A percentile compares a stretch with the other conserved stretches of the same genome.
These are phyloP conservation scores for Epinotia demarniana DNA, from an alignment of 2,888 invertebrate genomes.

Conservation along the genomic window DNA sequence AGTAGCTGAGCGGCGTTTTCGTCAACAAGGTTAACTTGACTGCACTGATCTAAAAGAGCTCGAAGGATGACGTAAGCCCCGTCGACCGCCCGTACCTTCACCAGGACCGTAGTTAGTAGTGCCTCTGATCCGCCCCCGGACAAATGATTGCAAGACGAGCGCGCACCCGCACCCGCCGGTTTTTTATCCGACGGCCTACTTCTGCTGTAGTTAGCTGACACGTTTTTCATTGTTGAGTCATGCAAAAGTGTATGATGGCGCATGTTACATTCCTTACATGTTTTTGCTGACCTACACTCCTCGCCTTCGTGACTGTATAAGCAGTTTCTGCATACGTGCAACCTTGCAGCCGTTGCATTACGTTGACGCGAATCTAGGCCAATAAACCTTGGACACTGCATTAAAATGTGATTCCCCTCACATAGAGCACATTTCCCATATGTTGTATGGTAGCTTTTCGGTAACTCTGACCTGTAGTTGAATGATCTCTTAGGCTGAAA, in stretches of 20 bases:
- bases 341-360: conserved; percentile 20
- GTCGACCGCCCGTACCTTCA: conserved; percentile 35
- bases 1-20: conserved; percentile 45
- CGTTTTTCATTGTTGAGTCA: not conserved
- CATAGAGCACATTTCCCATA: conserved; percentile 27
- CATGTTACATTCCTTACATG: conserved; percentile 38
- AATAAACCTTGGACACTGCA: conserved; percentile 24
- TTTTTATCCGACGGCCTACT: not conserved
- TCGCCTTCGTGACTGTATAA: conserved; percentile 25
- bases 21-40: conserved; percentile 45
- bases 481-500: too few species aligned
- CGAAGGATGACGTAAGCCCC: conserved; percentile 44
- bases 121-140: conserved; percentile 9
- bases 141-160: too few species aligned
- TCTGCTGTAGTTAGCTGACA: not conserved
- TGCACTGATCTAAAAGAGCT: conserved; percentile 47
- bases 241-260: conserved; percentile 17
- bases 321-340: conserved; percentile 38
- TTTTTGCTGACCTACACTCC: conserved; percentile 26
- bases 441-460: conserved; percentile 14
- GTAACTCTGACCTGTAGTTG: not conserved
- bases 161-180: not conserved
- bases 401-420: conserved; percentile 28
- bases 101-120: conserved; percentile 41
- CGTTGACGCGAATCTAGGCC: conserved; percentile 19